Evolutionary conservation across 2,113 vertebrate species (phyloP).

Genomic region (Eira barbara): DNA sequence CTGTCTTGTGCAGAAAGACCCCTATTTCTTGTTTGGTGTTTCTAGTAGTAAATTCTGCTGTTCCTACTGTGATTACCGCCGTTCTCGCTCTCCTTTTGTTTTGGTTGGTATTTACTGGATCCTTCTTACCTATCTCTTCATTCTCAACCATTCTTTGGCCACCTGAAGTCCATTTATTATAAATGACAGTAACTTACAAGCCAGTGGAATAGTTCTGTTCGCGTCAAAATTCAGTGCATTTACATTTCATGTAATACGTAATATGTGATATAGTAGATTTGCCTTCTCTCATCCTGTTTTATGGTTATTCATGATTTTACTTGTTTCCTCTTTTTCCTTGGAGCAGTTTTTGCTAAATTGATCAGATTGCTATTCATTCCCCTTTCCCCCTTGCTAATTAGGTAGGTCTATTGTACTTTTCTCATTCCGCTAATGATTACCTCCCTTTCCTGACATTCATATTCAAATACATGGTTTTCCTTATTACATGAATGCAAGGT

Average conservation of each 20-base stretch:
- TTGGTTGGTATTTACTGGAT: background rate
- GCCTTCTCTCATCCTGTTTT: slow-evolving; percentile 4
- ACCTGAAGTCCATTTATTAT: background rate
- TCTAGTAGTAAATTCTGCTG: background rate
- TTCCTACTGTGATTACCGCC: background rate
- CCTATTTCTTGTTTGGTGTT: background rate
- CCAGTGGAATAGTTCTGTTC: background rate
- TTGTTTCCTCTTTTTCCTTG: slow-evolving; percentile 1
- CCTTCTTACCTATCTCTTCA: background rate
- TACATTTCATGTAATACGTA: background rate
- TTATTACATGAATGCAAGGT: slow-evolving; percentile 11
- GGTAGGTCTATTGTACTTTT: slow-evolving; percentile 27
- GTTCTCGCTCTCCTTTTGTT: background rate
- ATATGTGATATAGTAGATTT: background rate
- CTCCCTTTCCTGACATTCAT: slow-evolving; percentile 48
- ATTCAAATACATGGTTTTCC: slow-evolving; percentile 51
- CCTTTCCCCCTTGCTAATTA: slow-evolving; percentile 32
- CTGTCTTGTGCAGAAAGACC: background rate
- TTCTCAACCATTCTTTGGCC: background rate
- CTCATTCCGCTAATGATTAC: slow-evolving; percentile 38
- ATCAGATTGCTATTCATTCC: background rate
- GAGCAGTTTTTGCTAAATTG: slow-evolving; percentile 42
- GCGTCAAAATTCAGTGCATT: slow-evolving; percentile 1
- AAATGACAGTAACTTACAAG: background rate
- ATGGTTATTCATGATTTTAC: slow-evolving; percentile 40